These are phyloP conservation scores for Acronicta alni DNA, from an alignment of 2,888 invertebrate species.

Conservation along the genomic window DNA sequence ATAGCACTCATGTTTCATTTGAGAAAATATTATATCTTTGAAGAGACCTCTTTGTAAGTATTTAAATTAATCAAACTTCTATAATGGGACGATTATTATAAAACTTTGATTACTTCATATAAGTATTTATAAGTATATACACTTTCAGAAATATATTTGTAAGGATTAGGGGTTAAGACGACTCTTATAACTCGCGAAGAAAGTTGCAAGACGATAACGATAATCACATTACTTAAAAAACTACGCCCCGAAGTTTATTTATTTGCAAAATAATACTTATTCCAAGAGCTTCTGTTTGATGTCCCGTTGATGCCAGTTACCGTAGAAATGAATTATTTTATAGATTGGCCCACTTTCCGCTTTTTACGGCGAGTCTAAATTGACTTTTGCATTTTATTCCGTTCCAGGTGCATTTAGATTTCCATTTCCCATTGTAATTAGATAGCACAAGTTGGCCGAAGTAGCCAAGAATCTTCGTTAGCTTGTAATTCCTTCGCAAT, in stretches of 20 bases:
- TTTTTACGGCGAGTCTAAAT: constrained; percentile 61
- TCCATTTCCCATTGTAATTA: constrained; percentile 81
- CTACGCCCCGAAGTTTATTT: constrained; percentile 13
- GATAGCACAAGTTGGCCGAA: constrained; percentile 74
- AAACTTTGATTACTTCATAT: too few species aligned
- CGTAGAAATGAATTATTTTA: constrained; percentile 77
- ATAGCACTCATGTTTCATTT: not conserved
- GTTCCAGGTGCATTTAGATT: constrained; percentile 75
- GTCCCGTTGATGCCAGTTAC: constrained; percentile 66
- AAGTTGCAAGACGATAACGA: too few species aligned
- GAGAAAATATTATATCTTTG: too few species aligned
- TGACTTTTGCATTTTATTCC: constrained; percentile 73
- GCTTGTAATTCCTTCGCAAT: constrained; percentile 54
- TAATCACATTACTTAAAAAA: not conserved
- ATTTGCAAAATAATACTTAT: constrained; percentile 36
- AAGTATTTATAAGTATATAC: too few species aligned
- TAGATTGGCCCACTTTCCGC: constrained; percentile 71
- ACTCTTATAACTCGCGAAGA: too few species aligned
- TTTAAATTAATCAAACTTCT: not conserved
- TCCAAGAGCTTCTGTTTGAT: constrained; percentile 51
- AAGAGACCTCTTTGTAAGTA: not conserved
- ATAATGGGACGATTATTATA: too few species aligned
- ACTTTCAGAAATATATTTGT: too few species aligned
- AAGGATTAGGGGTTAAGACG: too few species aligned
- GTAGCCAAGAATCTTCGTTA: constrained; percentile 56